Evolutionary conservation across 2,888 invertebrate genomes (phyloP).

Genomic region (Phorcus lineatus): DNA sequence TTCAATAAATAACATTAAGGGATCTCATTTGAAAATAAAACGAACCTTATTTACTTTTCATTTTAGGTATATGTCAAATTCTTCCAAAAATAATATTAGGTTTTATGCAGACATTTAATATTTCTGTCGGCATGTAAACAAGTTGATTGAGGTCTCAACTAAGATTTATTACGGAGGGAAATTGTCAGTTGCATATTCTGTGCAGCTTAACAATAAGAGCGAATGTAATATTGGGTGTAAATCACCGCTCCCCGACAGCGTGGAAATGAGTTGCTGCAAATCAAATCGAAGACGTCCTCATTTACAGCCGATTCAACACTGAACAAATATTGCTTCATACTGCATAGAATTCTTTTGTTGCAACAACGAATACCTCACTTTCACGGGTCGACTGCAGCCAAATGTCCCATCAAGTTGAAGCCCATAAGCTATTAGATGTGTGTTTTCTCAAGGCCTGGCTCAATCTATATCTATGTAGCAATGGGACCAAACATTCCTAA

Average conservation of each 20-base stretch:
- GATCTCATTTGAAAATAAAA: too few relatives aligned
- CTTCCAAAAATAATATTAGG: too few relatives aligned
- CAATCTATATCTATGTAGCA: constrained; percentile 14
- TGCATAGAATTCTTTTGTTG: constrained; percentile 5
- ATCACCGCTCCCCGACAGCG: neutral
- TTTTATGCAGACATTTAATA: too few relatives aligned
- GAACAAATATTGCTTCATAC: constrained; percentile 1
- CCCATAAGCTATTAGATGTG: constrained; percentile 18
- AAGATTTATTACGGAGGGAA: too few relatives aligned
- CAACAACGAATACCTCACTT: neutral
- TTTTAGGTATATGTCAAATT: too few relatives aligned
- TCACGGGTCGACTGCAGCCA: neutral
- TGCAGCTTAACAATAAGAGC: too few relatives aligned
- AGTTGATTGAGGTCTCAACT: too few relatives aligned
- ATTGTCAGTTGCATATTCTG: too few relatives aligned
- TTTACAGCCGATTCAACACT: constrained; percentile 9
- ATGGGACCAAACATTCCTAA: constrained; percentile 7
- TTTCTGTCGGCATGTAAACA: too few relatives aligned
- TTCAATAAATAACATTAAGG: too few relatives aligned
- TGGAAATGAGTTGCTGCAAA: neutral
- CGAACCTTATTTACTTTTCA: too few relatives aligned
- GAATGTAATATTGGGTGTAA: neutral
- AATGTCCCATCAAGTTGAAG: neutral
- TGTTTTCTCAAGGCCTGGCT: neutral
- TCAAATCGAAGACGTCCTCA: constrained; percentile 3